Percentiles rank a stretch among this genome's conserved stretches.
These are phyloP conservation scores for Paracanthobrama guichenoti DNA, from an alignment of 2,113 vertebrate species.

Conservation along the genomic window DNA sequence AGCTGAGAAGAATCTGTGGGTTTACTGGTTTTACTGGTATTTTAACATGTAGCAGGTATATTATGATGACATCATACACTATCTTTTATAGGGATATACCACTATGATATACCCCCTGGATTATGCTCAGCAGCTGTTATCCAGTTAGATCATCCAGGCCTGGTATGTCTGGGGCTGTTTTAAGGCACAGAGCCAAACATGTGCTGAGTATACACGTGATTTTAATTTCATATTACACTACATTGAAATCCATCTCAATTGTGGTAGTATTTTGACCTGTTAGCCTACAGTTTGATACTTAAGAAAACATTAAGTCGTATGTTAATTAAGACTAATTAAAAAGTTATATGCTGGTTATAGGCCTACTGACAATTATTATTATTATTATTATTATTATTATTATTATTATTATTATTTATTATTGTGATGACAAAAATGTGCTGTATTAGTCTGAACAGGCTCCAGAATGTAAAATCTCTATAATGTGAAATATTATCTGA, in stretches of 20 bases:
- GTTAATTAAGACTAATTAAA: background rate
- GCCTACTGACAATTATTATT: too few species aligned
- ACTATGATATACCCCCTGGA: background rate
- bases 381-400: too few species aligned
- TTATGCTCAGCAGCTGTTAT: constrained; percentile 12
- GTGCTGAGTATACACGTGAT: constrained; percentile 25
- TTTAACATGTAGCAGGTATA: background rate
- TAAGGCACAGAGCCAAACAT: constrained; percentile 6
- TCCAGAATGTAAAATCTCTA: background rate
- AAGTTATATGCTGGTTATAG: background rate
- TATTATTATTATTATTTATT: too few species aligned
- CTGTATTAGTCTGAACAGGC: background rate
- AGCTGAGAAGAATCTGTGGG: background rate
- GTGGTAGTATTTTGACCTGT: too few species aligned
- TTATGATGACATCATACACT: background rate
- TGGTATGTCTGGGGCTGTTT: background rate
- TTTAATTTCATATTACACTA: background rate
- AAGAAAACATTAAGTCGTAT: background rate
- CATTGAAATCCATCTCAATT: background rate
- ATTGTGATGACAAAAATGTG: background rate
- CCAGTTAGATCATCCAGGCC: constrained; percentile 18
- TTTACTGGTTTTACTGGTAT: background rate
- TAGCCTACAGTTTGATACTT: background rate
- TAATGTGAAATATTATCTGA: background rate
- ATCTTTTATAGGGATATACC: background rate